These are phyloP conservation scores for Sarotherodon lohbergeri DNA, from an alignment of 2,113 vertebrate genomes.

Conservation along the genomic window DNA sequence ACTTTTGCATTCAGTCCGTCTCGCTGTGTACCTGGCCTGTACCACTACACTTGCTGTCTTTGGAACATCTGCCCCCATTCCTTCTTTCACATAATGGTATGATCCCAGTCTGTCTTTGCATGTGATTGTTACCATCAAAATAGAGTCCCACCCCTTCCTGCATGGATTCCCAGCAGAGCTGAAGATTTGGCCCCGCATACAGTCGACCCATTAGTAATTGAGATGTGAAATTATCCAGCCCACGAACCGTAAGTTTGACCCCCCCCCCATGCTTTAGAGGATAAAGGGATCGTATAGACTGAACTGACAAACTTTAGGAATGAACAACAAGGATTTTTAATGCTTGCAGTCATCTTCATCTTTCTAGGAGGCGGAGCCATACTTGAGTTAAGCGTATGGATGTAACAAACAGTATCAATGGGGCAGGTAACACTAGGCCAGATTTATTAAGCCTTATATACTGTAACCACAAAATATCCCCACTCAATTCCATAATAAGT, in stretches of 20 bases:
- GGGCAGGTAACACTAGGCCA: not conserved
- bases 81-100: not conserved
- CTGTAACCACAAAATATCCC: not conserved
- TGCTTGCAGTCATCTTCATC: not conserved
- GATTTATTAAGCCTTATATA: not conserved
- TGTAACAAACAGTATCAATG: not conserved
- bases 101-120: not conserved
- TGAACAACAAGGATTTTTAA: not conserved
- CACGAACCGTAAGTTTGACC: rapidly evolving
- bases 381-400: not conserved
- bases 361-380: not conserved
- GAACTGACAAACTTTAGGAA: not conserved
- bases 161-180: not conserved
- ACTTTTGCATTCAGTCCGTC: not conserved
- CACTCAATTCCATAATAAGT: not conserved
- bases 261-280: not conserved
- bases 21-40: not conserved
- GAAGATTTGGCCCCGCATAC: not conserved
- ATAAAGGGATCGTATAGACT: not conserved
- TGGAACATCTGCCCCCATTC: not conserved
- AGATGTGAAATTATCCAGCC: not conserved
- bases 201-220: not conserved
- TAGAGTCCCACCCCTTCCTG: rapidly evolving
- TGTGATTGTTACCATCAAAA: not conserved
- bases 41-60: not conserved